Base-by-base conservation (phyloP, 2,113 vertebrate genomes). In the Penelope pileata region DNA sequence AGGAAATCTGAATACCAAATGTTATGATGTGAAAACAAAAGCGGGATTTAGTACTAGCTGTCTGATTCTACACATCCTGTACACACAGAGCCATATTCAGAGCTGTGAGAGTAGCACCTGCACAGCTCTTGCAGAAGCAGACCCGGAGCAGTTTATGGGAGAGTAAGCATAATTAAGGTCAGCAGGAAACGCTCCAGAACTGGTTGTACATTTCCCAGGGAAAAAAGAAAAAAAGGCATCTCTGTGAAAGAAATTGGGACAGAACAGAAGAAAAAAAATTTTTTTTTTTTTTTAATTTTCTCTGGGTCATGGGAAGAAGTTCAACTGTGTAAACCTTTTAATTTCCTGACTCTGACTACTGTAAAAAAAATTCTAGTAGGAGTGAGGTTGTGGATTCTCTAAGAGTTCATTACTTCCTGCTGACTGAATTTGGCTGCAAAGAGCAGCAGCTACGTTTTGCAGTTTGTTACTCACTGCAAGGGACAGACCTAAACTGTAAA, bases 151-250 rank as follows among this genome's bases (percentile, higher is more conserved):
- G 67, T 94, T 80, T 56, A 30, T 83, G 72, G 68, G 90, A 93
- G 69, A 94, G 51, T 47, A 75, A 70, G 88, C 88, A 84, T 96
- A 88, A 91, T 83, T 95, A 88, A 96, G 85, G 85, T 56, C 83
- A 40, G 68, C 85, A 88, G 93, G 90, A 96, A 94, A 78, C 51
- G 19, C 86, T 68, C 94, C 91, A 94, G 91, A 95, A 94, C 93
- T 94, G 68, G 64, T 90, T 93, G 93, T 96, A 90, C 30, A 0
- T 94, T 97, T 96, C 90, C 93, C 88, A 93, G 76, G 88, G 74
- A 68, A 86, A 79, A 91, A 83, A 16, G 30, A 6, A 75, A 67
- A 47, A 16, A n/a, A 32, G 24, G 5, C 27, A 13, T 83, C 64
- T 74, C 69, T 78, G 15, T 64, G 30, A 93, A 89, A 88, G 72